These are phyloP conservation scores for Haliclona indistincta DNA, from an alignment of 37 sponge, comb jelly and placozoan genomes.

Conservation along the genomic window DNA sequence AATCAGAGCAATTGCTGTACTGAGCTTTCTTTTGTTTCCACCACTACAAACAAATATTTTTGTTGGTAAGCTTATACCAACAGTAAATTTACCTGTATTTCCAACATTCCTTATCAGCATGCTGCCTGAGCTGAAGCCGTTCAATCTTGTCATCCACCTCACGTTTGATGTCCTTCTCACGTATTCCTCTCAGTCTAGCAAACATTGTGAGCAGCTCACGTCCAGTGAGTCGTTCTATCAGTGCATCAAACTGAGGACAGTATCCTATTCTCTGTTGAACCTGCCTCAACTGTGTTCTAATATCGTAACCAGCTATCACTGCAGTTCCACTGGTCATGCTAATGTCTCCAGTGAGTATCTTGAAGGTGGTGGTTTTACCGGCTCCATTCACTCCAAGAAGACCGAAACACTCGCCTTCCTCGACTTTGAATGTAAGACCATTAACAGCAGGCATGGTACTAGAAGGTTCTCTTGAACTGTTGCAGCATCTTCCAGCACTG, in stretches of 20 bases:
- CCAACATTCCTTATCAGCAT: constrained; percentile 79
- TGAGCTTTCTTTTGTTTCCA: constrained; percentile 81
- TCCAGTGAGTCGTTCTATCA: constrained; percentile 64
- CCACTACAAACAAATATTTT: constrained; percentile 66
- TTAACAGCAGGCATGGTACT: constrained; percentile 48
- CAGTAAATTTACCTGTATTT: constrained; percentile 68
- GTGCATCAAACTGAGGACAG: constrained; percentile 86
- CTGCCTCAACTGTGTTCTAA: constrained; percentile 27
- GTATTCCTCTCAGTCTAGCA: constrained; percentile 84
- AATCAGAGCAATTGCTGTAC: constrained; percentile 82
- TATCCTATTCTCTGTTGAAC: constrained; percentile 76
- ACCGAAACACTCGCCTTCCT: constrained; percentile 83
- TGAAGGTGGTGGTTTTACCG: constrained; percentile 87
- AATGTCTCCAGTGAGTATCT: constrained; percentile 89
- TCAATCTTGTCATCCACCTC: constrained; percentile 58
- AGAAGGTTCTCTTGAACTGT: too few relatives aligned
- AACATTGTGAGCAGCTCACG: constrained; percentile 79
- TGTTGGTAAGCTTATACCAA: too few relatives aligned
- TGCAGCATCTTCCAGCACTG: too few relatives aligned
- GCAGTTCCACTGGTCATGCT: constrained; percentile 67
- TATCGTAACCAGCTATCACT: constrained; percentile 69
- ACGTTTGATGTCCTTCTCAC: constrained; percentile 35
- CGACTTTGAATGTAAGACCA: constrained; percentile 55
- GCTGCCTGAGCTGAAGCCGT: constrained; percentile 66
- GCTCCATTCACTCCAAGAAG: constrained; percentile 88